Percentiles rank a stretch among this genome's conserved stretches.
These are phyloP conservation scores for Darevskia nairensis DNA, from an alignment of 2,797 vertebrate species.

Conservation along the genomic window DNA sequence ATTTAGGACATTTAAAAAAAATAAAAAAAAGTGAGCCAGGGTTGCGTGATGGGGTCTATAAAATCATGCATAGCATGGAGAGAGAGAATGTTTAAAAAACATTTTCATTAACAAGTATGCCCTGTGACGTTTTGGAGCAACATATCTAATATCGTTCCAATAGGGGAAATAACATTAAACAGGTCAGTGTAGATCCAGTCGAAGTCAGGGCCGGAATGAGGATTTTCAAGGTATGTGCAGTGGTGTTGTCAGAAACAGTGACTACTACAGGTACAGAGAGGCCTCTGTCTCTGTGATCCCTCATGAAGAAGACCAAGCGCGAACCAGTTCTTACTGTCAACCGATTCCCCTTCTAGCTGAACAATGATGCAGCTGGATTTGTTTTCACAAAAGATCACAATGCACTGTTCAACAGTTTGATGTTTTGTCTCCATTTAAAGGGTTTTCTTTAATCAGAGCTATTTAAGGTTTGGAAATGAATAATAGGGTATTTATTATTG, in stretches of 20 bases:
- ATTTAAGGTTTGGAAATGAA: not conserved
- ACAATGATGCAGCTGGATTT: not conserved
- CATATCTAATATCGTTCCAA: no score
- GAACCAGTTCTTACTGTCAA: not conserved
- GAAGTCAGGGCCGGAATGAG: not conserved
- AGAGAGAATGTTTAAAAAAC: no score
- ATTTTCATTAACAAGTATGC: no score
- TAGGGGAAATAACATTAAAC: no score
- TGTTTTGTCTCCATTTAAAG: not conserved
- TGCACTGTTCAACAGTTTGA: not conserved
- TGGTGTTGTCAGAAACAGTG: not conserved
- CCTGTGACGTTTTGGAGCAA: no score
- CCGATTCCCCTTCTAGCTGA: not conserved
- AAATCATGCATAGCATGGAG: no score
- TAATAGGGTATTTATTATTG: not conserved
- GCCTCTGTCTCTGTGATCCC: not conserved
- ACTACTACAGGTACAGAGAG: not conserved
- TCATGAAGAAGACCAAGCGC: not conserved
- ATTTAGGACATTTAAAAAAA: not conserved
- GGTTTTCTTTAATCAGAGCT: not conserved
- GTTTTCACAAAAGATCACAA: accelerated
- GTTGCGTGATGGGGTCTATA: no score
- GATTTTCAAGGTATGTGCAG: not conserved
- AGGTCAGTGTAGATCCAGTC: no score
- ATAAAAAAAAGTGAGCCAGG: no score